Base-by-base conservation (phyloP, 2,113 vertebrate species). In the Heloderma charlesbogerti region DNA sequence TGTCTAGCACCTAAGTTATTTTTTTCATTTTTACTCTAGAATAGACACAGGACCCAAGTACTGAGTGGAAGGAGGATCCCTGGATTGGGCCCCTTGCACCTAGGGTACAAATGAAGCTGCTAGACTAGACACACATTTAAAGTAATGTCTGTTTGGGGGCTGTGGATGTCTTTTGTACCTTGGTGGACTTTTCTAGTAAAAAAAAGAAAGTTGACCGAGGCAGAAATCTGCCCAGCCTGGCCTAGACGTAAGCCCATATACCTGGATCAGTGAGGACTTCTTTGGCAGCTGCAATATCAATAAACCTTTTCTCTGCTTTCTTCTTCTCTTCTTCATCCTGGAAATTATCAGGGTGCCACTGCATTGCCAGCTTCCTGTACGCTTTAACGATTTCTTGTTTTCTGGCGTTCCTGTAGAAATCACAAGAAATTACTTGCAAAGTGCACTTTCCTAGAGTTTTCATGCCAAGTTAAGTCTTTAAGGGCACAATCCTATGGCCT, bases 341-440 rank as follows among this genome's bases (percentile, higher is more conserved):
- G 95, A 99, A 99, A 95, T 99, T 99, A 97, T 99, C 99, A 1
- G 99, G 99, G 87, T 99, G 99, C 99, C 99, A 99, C 96, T 99
- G 99, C 93, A 98, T 97, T 37, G 99, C 99, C 95, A 99, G 94
- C 94, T 99, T 99, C 96, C 99, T 98, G 94, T 99, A 99, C 37
- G 99, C 99, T 97, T 98, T 99, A 94, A 99, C 98, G 80, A 99
- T 99, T 97, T 99, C 99, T 94, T 99, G 99, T 94, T 99, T 99
- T 97, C 99, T 98, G 72, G 99, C 99, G 69, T 97, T 99, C 97
- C 99, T 99, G 94, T 60, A 57, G 86, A 66, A 60, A 89, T 10
- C 71, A 91, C 89, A 74, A 88, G 0, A 92, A 88, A 0, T 31
- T 90, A 80, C 6, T 82, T 74, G 9, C 57, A 43, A 87, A 45